Percentiles rank a stretch among this genome's conserved stretches.
phyloP scores from a whole-genome alignment of 2,113 vertebrate genomes.

The Tupaia chinensis region DNA sequence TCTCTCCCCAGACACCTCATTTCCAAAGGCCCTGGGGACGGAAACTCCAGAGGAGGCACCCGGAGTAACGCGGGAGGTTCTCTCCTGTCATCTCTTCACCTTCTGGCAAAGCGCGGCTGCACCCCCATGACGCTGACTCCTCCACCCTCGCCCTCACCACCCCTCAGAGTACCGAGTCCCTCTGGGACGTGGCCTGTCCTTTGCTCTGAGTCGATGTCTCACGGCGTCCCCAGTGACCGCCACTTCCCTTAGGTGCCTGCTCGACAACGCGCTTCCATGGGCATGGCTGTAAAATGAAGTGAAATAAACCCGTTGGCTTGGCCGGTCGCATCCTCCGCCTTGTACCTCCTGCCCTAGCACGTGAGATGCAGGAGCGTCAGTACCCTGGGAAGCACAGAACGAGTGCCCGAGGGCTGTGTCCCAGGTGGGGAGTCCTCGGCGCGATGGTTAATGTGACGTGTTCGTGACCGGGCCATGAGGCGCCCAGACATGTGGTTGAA shows the following conservation, averaged over 20 bases:
- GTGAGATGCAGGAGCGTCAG: fast-evolving
- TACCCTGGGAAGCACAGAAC: not conserved
- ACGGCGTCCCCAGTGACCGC: no score
- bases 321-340: fast-evolving
- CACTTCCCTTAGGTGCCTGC: no score
- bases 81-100: no score
- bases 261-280: fast-evolving
- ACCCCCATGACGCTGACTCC: no score
- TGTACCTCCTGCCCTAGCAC: fast-evolving
- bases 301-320: fast-evolving
- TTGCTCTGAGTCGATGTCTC: no score
- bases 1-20: fast-evolving
- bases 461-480: fast-evolving
- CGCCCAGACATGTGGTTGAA: fast-evolving
- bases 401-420: not conserved
- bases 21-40: not conserved
- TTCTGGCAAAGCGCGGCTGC: no score
- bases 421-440: fast-evolving
- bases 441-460: fast-evolving
- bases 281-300: no score
- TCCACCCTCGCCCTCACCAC: no score
- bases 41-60: no score
- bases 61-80: no score
- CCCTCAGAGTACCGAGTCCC: no score
- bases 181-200: no score